phyloP scores from a whole-genome alignment of 92 coral and sea anemone species.

The Desmophyllum pertusum region DNA sequence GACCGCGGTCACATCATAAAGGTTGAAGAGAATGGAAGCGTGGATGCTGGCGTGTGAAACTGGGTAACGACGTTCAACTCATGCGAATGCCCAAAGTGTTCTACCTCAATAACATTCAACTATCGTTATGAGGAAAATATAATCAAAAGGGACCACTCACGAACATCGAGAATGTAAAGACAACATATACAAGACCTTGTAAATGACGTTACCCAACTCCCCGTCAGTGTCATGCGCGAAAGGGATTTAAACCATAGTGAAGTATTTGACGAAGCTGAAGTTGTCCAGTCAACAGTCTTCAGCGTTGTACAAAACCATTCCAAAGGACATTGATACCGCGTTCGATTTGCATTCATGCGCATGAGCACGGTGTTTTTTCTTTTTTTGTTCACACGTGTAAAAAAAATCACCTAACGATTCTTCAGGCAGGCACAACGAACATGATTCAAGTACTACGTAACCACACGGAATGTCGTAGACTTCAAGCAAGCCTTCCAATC shows the following conservation, averaged over 20 bases:
- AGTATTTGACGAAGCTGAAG: neutral
- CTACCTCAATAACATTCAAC: constrained; percentile 53
- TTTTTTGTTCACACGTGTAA: neutral
- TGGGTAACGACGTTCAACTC: constrained; percentile 41
- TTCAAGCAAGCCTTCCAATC: neutral
- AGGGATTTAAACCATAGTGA: neutral
- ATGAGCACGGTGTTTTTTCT: neutral
- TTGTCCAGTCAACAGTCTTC: neutral
- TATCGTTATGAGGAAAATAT: constrained; percentile 66
- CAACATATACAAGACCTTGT: neutral
- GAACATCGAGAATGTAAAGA: constrained; percentile 38
- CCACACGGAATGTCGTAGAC: too few relatives aligned
- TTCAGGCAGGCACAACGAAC: neutral
- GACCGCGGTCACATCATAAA: constrained; percentile 73
- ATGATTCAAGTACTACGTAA: neutral
- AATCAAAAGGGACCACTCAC: constrained; percentile 45
- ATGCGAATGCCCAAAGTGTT: constrained; percentile 58
- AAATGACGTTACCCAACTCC: neutral
- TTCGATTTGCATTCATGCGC: neutral
- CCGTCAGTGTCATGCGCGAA: neutral
- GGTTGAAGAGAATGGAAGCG: constrained; percentile 61
- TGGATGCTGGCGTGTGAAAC: constrained; percentile 60
- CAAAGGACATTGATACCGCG: neutral
- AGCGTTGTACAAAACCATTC: neutral
- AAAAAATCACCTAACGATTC: neutral